Evolutionary conservation across 2,113 vertebrate genomes (phyloP), one percentile per base, ranked within the genome.

Genomic region (Ctenodactylus gundi): DNA sequence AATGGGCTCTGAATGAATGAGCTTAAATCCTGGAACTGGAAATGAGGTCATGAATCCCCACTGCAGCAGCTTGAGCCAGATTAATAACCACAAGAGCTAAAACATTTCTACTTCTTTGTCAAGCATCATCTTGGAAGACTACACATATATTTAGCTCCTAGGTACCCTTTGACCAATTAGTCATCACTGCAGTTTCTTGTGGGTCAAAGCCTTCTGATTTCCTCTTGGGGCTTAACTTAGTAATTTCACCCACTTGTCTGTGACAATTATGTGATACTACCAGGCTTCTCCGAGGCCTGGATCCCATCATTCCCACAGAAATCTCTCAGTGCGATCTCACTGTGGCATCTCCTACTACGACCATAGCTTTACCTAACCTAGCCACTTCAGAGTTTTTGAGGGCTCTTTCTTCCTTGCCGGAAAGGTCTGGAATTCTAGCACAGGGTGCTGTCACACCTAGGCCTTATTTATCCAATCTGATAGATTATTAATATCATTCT

Each of bases 191-290:
- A 64, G 60, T 64, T 94, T 77, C 53, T 51, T 21, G 7, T 7
- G 15, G 58, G 36, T 75, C 88, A 68, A 81, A 85, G 51, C 31
- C 29, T 31, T 46, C 83, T 55, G 57, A 78, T 15, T 55, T 41
- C 14, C 73, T 25, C 44, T 81, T 68, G 64, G 20, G n/a, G 65
- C 57, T 93, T 87, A 75, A 77, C 70, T 41, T 44, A 73, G 41
- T 46, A 39, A 91, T 57, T 80, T 51, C 27, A 49, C 36, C 67
- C 82, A 90, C 57, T 81, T 60, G 68, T 73, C 88, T 95, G 14
- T 64, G 78, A 87, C 36, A 49, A n/a, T 80, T 78, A 78, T 51
- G 65, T 44, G 53, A 46, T 1, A 2, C 39, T 72, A 49, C 29
- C 25, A 83, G 49, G 57, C 25, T 58, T 81, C 49, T n/a, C 8